Evolutionary conservation across 1,140 invertebrate genomes (phyloP), one percentile per base, ranked within the genome.

Genomic region (Neoseiulus cucumeris): DNA sequence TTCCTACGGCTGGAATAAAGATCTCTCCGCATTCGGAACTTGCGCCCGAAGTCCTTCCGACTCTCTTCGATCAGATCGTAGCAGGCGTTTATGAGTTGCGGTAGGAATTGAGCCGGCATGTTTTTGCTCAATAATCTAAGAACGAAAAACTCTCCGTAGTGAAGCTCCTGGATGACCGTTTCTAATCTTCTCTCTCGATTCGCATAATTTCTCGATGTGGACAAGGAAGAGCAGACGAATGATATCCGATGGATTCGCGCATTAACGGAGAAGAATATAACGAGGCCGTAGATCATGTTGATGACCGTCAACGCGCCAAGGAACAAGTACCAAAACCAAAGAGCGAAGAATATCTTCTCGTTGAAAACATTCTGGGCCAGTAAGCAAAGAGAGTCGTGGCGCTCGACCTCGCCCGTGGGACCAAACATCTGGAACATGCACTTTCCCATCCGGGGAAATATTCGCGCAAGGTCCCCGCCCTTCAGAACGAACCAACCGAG

Each of bases 351-450:
- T 1, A 59, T 33, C 22, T 59, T 59, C 22, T 59, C 51, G 33
- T 59, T 59, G 51, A 59, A 59, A 33, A 17, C 51, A 59, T 59
- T 59, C 22, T 59, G 51, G 22, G 51, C 51, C 25, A 59, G 4
- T 1, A 59, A 20, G 22, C 51, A 59, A 2, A 59, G 51, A 17
- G 51, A 59, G 9, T 59, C 14, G 20, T 59, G 20, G 25, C 51
- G 14, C 22, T 22, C 51, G 22, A 59, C 9, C 25, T 59, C 20
- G 14, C 51, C 14, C 14, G 51, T 29, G 22, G 51, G 51, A 1
- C 51, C 51, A 20, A 59, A 59, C 51, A 59, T 22, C 51, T 59
- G 18, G 51, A 59, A 59, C 1, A 9, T 18, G 51, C 20, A 59
- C 9, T 59, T 59, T 9, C 25, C 51, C 51, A 59, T 59, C 25